Conservation (phyloP, 2,888 invertebrate species). For the Podotricha telesiphe region DNA sequence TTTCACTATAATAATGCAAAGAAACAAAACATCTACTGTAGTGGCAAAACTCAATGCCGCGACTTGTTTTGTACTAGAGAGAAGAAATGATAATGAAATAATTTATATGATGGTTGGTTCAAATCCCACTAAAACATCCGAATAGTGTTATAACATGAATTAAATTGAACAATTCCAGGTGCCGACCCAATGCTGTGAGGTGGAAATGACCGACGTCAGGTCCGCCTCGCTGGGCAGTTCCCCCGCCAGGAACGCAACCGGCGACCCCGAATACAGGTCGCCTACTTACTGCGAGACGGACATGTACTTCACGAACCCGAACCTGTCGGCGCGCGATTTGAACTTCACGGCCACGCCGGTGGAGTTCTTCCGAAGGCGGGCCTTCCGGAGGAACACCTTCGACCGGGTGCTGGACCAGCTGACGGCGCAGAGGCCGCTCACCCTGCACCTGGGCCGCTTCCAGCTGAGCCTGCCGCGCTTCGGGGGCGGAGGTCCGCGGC, state of each 20-base stretch:
- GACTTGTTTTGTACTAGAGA: no score
- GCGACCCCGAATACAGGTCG: conserved; percentile 56
- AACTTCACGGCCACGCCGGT: conserved; percentile 64
- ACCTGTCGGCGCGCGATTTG: conserved; percentile 54
- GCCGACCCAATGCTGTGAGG: conserved; percentile 66
- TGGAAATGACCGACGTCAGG: conserved; percentile 65
- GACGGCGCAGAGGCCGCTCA: conserved; percentile 50
- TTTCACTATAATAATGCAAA: no score
- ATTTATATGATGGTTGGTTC: no score
- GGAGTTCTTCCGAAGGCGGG: conserved; percentile 56
- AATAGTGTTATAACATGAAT: no score
- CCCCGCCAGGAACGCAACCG: conserved; percentile 49
- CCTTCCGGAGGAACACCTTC: conserved; percentile 55
- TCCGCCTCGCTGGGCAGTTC: conserved; percentile 54
- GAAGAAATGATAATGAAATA: no score
- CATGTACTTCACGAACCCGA: conserved; percentile 57
- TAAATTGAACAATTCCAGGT: no score
- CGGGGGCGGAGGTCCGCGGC: conserved; percentile 54
- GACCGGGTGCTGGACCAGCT: conserved; percentile 62
- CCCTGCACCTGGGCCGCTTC: conserved; percentile 70
- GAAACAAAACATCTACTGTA: no score
- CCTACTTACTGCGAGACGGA: conserved; percentile 63
- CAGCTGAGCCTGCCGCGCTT: conserved; percentile 67
- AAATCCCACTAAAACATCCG: no score
- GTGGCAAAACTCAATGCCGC: no score